phyloP scores from a whole-genome alignment of 2,797 vertebrate species.

The Chelon auratus region DNA sequence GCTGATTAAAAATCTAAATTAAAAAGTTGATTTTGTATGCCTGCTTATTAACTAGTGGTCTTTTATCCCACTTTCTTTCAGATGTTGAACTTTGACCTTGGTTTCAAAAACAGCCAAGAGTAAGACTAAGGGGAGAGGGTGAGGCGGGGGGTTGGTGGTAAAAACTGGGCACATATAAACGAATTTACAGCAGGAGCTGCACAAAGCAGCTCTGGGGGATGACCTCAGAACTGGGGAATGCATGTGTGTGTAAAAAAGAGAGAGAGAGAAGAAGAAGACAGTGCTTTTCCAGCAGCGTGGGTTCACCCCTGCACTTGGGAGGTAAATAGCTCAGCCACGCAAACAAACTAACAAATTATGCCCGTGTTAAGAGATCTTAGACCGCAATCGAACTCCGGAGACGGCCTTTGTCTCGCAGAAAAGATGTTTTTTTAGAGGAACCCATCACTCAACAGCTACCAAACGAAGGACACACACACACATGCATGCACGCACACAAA shows the following conservation, averaged over 20 bases:
- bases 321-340: conserved; percentile 37
- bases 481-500: conserved; percentile 33
- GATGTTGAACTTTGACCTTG: conserved; percentile 45
- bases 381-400: background rate
- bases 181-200: conserved; percentile 77
- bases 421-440: conserved; percentile 35
- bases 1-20: too few relatives aligned
- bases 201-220: conserved; percentile 73
- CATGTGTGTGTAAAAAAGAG: conserved; percentile 37
- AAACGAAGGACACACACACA: conserved; percentile 40
- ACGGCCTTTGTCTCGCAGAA: background rate
- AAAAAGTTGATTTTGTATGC: conserved; percentile 7
- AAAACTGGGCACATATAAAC: conserved; percentile 68
- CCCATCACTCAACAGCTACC: conserved; percentile 47
- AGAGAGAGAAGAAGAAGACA: conserved; percentile 12
- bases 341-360: conserved; percentile 35
- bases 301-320: conserved; percentile 30
- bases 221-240: conserved; percentile 79
- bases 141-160: conserved; percentile 8
- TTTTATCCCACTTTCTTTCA: conserved; percentile 17
- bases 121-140: conserved; percentile 14
- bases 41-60: conserved; percentile 16
- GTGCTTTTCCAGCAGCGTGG: conserved; percentile 12
- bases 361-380: conserved; percentile 3
- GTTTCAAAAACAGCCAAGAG: conserved; percentile 47